Evolutionary conservation across 1,140 invertebrate species (phyloP), one percentile per base, ranked within the genome.

Genomic region (Rhopalosiphum maidis): DNA sequence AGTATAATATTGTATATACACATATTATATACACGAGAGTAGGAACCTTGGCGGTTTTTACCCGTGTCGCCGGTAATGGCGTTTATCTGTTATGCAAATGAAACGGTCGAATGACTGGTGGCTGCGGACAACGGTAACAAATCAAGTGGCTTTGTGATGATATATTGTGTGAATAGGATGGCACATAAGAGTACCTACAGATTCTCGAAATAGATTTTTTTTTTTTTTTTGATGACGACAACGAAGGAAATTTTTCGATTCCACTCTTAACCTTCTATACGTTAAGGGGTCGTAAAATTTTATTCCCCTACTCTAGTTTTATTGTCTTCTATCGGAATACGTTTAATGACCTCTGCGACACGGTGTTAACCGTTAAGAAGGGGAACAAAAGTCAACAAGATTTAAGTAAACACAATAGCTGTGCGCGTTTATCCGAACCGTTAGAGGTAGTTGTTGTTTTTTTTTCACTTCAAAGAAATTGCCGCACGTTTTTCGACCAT

Each of bases 21-120:
- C 37, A 77, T 77, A 68, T 30, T 21, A 35, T 30, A 90, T 30
- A 43, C 25, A 43, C 89, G 55, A 68, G 89, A 60, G 54, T 37
- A 23, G 48, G 48, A 82, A 92, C 90, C 90, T 92, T 92, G 68
- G 90, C 90, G 68, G 48, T 92, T 92, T 92, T 92, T 35, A 92
- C 68, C 90, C 43, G 90, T 55, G 60, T 82, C 90, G 43, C 18
- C 90, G 90, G 77, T 92, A 92, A 92, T 92, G 90, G 90, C 90
- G 35, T 92, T 92, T 92, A 92, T 92, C 90, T 92, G 90, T 92
- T 92, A 92, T 92, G 90, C 90, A 92, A 92, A 92, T 92, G 90
- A 91, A 77, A 68, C 54, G 43, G 43, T 9, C 90, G 48, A 54
- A 55, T 46, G 89, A 90, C 89, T 68, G 89, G 54, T 41, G 60